A percentile compares a stretch with the other conserved stretches of the same genome.
Conservation (phyloP, 2,888 invertebrate genomes). For the Priocnemis perturbator region DNA sequence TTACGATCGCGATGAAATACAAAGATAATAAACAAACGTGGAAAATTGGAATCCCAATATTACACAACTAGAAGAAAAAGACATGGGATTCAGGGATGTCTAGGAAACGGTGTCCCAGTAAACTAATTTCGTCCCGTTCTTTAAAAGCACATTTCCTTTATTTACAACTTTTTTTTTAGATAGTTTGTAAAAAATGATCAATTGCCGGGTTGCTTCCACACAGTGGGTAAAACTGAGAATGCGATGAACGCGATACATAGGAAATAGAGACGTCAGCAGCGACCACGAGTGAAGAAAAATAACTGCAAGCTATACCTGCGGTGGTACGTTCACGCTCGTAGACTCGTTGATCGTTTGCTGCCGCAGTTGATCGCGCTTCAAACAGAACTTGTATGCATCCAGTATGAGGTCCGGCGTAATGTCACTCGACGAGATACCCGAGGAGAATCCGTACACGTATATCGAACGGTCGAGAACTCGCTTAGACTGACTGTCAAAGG, state of each 20-base stretch:
- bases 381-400: no score
- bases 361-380: no score
- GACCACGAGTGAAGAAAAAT: no score
- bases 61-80: conserved; percentile 9
- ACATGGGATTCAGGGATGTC: neutral
- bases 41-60: conserved; percentile 18
- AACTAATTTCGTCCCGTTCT: neutral
- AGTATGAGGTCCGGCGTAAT: no score
- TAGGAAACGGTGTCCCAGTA: neutral
- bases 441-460: conserved; percentile 37
- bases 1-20: conserved; percentile 51
- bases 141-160: conserved; percentile 24
- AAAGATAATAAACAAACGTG: conserved; percentile 51
- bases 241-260: no score
- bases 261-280: no score
- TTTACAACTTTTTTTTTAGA: conserved; percentile 32
- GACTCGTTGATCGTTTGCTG: neutral
- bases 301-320: no score
- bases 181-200: conserved; percentile 15
- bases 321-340: no score
- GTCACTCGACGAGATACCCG: no score
- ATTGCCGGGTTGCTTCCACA: conserved; percentile 16
- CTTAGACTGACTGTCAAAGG: conserved; percentile 44
- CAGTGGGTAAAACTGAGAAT: neutral
- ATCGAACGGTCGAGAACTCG: conserved; percentile 53